These are phyloP conservation scores for Pungitius pungitius DNA, from an alignment of 2,113 vertebrate species.

Conservation along the genomic window DNA sequence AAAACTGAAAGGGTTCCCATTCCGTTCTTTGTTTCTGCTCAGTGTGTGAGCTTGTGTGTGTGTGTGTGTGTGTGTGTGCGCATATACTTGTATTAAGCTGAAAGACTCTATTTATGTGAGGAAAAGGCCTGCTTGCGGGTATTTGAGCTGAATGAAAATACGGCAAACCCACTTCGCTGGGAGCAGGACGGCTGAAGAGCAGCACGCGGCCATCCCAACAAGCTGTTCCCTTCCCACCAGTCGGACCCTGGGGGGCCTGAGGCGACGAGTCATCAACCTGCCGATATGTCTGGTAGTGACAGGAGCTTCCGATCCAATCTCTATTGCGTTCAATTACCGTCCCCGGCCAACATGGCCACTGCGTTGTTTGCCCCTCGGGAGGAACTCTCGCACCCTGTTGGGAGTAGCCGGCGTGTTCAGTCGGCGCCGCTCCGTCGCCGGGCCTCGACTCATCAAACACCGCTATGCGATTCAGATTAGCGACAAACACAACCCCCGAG, in stretches of 20 bases:
- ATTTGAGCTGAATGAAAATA: slow-evolving; percentile 24
- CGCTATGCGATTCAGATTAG: slow-evolving; percentile 22
- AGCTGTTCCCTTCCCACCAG: slow-evolving; percentile 51
- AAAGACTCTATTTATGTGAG: slow-evolving; percentile 30
- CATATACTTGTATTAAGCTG: slow-evolving; percentile 17
- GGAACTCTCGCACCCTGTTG: slow-evolving; percentile 51
- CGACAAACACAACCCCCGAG: slow-evolving; percentile 16
- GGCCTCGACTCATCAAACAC: slow-evolving; percentile 30
- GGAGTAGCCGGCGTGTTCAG: slow-evolving; percentile 23
- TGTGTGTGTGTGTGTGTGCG: slow-evolving; percentile 30
- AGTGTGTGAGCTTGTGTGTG: slow-evolving; percentile 46
- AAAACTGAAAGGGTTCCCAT: slow-evolving; percentile 74
- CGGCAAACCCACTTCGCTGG: slow-evolving; percentile 19
- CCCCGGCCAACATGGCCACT: slow-evolving; percentile 60
- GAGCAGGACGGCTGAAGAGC: slow-evolving; percentile 45
- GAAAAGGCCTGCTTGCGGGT: background rate
- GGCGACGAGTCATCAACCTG: slow-evolving; percentile 65
- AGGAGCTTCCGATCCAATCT: slow-evolving; percentile 74
- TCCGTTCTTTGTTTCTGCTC: slow-evolving; percentile 64
- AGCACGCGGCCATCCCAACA: slow-evolving; percentile 37
- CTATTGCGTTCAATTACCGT: slow-evolving; percentile 76
- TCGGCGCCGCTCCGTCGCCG: slow-evolving; percentile 29
- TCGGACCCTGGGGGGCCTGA: slow-evolving; percentile 44
- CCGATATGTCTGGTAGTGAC: slow-evolving; percentile 71
- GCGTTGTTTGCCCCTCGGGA: slow-evolving; percentile 60